Conservation (phyloP, 2,888 invertebrate genomes). For the Chrysodeixis includens region DNA sequence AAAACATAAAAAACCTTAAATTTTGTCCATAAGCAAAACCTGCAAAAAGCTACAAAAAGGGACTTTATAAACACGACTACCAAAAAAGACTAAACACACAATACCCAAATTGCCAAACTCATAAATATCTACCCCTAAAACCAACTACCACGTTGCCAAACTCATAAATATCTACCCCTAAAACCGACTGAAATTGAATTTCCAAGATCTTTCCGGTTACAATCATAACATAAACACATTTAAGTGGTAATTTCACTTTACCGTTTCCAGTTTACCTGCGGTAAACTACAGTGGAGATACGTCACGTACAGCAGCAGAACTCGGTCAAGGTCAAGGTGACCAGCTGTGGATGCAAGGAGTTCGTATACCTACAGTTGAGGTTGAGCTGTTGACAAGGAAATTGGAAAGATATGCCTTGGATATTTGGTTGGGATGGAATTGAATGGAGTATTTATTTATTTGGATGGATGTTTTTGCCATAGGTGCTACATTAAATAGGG, state of each 20-base stretch:
- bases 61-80: background rate
- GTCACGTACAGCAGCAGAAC: slow-evolving; percentile 44
- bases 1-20: no score
- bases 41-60: background rate
- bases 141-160: background rate
- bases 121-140: no score
- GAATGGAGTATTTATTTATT: no score
- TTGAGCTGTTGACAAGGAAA: background rate
- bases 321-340: slow-evolving; percentile 50
- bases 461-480: no score
- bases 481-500: no score
- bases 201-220: background rate
- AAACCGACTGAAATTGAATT: background rate
- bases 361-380: background rate
- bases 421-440: no score
- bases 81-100: background rate
- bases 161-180: background rate
- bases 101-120: background rate
- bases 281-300: slow-evolving; percentile 12
- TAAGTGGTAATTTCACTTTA: slow-evolving; percentile 20
- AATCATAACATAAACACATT: slow-evolving; percentile 32
- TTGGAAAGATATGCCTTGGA: background rate
- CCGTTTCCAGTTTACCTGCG: slow-evolving; percentile 22
- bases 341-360: slow-evolving; percentile 12
- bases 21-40: background rate